Percentiles rank a stretch among this genome's conserved stretches.
phyloP scores from a whole-genome alignment of 2,113 vertebrate genomes.

The Nibea albiflora region DNA sequence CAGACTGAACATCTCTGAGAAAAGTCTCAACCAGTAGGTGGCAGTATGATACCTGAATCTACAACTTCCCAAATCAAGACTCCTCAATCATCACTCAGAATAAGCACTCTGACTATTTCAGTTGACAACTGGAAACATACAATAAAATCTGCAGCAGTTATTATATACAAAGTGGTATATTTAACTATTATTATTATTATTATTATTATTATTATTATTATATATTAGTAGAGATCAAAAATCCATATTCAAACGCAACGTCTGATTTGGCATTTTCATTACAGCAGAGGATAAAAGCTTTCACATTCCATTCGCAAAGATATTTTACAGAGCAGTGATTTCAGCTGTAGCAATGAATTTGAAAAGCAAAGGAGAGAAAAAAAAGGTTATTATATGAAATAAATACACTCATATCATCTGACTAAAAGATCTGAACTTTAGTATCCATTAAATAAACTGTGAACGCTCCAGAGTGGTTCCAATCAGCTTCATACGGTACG shows the following conservation, averaged over 20 bases:
- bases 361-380: not conserved
- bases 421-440: conserved; percentile 26
- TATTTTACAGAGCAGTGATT: conserved; percentile 28
- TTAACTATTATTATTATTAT: conserved; percentile 25
- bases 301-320: conserved; percentile 4
- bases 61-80: conserved; percentile 43
- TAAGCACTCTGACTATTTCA: conserved; percentile 55
- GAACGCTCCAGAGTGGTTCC: conserved; percentile 7
- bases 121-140: conserved; percentile 60
- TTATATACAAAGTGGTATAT: conserved; percentile 22
- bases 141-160: conserved; percentile 35
- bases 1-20: conserved; percentile 34
- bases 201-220: conserved; percentile 20
- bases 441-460: conserved; percentile 35
- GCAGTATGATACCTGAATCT: conserved; percentile 84
- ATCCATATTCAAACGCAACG: conserved; percentile 16
- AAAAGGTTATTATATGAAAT: conserved; percentile 12
- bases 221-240: not conserved
- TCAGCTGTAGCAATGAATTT: conserved; percentile 6
- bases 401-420: not conserved
- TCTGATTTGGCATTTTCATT: conserved; percentile 14
- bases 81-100: conserved; percentile 60
- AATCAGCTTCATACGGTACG: conserved; percentile 6
- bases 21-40: conserved; percentile 79
- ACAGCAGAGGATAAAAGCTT: conserved; percentile 16